Evolutionary conservation across 1,140 invertebrate species (phyloP).

Genomic region (Bradysia coprophila): DNA sequence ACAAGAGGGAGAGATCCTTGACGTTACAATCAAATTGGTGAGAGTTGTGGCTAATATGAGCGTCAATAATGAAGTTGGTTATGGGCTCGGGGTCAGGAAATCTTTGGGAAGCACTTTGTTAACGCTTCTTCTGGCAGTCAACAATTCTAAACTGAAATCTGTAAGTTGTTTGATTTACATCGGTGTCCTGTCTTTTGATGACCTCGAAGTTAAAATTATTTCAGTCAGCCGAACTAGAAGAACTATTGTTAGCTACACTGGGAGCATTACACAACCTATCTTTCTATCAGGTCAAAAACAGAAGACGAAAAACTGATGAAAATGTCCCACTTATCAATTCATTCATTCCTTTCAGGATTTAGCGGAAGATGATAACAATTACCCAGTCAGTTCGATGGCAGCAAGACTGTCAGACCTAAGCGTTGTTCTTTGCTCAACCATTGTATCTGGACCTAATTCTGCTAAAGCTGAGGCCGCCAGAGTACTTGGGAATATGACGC

Average conservation of each 20-base stretch:
- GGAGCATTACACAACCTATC: conserved; percentile 22
- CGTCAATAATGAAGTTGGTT: conserved; percentile 46
- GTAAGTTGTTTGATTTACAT: too few species aligned
- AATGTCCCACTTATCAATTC: too few species aligned
- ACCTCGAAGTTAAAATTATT: too few species aligned
- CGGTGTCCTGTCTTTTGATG: too few species aligned
- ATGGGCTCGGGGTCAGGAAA: conserved; percentile 23
- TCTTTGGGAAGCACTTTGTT: conserved; percentile 18
- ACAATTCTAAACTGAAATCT: conserved; percentile 4
- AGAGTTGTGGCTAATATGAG: conserved; percentile 55
- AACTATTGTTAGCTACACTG: conserved; percentile 19
- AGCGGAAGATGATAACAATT: neutral
- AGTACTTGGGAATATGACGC: conserved; percentile 23
- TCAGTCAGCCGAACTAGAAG: conserved; percentile 16
- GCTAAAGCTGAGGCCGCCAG: conserved; percentile 16
- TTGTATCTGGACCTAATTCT: conserved; percentile 8
- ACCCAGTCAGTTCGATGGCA: conserved; percentile 2
- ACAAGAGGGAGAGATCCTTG: conserved; percentile 12
- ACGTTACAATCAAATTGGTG: conserved; percentile 32
- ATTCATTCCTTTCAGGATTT: too few species aligned
- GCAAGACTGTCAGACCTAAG: conserved; percentile 2
- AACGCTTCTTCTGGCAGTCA: conserved; percentile 8
- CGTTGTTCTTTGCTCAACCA: conserved; percentile 8
- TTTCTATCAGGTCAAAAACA: conserved; percentile 18
- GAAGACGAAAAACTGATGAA: neutral